phyloP scores from a whole-genome alignment of 1,140 invertebrate species.

The Phymastichus coffea region DNA sequence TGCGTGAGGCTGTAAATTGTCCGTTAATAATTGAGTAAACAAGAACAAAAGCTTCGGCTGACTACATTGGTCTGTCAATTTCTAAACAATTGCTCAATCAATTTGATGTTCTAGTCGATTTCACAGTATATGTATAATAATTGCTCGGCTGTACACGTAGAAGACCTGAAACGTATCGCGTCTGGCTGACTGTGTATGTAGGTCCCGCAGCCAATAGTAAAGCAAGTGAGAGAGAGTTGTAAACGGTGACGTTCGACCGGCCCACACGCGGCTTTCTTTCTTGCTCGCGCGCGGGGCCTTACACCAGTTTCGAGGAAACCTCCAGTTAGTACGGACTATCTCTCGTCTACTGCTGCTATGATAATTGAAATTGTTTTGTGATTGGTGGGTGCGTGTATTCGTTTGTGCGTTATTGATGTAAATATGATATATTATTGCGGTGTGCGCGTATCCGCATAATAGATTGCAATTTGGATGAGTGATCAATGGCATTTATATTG shows the following conservation, averaged over 20 bases:
- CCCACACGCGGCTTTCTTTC: conserved; percentile 39
- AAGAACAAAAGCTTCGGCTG: too few species aligned
- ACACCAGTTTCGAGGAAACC: conserved; percentile 46
- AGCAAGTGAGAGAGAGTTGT: conserved; percentile 40
- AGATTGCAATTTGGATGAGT: not conserved
- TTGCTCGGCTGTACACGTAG: too few species aligned
- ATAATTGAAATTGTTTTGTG: too few species aligned
- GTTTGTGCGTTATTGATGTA: not conserved
- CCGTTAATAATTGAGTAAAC: too few species aligned
- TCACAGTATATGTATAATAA: too few species aligned
- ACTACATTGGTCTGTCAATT: too few species aligned
- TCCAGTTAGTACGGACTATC: conserved; percentile 37
- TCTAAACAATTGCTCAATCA: too few species aligned
- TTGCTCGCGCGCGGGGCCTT: conserved; percentile 31
- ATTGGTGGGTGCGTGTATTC: too few species aligned
- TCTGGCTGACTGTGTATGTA: conserved; percentile 29
- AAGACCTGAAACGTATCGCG: too few species aligned
- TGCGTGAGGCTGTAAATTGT: too few species aligned
- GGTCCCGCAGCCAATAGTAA: conserved; percentile 26
- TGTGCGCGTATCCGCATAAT: not conserved
- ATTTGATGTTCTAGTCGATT: too few species aligned
- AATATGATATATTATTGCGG: not conserved
- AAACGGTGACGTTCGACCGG: conserved; percentile 36
- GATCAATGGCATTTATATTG: not conserved
- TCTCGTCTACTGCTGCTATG: too few species aligned